A percentile compares a stretch with the other conserved stretches of the same genome.
These are phyloP conservation scores for Anseranas semipalmata DNA, from an alignment of 2,113 vertebrate genomes.

Conservation along the genomic window DNA sequence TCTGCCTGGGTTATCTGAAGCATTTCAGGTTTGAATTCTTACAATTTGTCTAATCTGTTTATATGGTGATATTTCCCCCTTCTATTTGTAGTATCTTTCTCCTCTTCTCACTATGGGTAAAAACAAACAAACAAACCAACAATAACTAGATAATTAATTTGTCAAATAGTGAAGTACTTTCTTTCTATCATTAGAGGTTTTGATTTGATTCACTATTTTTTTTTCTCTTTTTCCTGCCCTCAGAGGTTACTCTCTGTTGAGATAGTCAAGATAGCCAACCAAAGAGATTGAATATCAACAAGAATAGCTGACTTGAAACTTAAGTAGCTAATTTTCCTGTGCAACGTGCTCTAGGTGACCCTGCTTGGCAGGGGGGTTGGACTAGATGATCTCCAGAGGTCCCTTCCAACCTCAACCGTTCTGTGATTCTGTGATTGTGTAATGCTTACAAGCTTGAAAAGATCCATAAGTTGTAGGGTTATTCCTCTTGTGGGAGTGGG, in stretches of 20 bases:
- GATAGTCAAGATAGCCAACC: neutral
- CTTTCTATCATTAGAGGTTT: neutral
- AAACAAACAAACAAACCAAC: neutral
- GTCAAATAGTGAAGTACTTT: neutral
- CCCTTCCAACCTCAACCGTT: no score
- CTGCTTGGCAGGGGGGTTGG: no score
- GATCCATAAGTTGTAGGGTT: neutral
- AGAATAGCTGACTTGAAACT: neutral
- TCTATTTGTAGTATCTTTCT: neutral
- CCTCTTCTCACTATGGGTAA: neutral
- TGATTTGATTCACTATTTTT: neutral
- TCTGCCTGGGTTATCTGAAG: neutral
- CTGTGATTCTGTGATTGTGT: no score
- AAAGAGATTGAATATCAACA: neutral
- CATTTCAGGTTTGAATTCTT: constrained; percentile 17
- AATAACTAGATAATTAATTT: neutral
- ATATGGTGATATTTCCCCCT: neutral
- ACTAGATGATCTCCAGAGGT: no score
- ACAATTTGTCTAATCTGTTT: neutral
- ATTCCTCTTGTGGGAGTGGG: neutral
- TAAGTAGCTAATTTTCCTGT: no score
- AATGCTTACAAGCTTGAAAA: neutral
- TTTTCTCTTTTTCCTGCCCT: neutral
- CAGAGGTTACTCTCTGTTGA: neutral
- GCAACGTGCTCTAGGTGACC: no score